Percentiles rank a stretch among this genome's conserved stretches.
Evolutionary conservation across 2,888 invertebrate genomes (phyloP).

Genomic region (Ligdia adustata): DNA sequence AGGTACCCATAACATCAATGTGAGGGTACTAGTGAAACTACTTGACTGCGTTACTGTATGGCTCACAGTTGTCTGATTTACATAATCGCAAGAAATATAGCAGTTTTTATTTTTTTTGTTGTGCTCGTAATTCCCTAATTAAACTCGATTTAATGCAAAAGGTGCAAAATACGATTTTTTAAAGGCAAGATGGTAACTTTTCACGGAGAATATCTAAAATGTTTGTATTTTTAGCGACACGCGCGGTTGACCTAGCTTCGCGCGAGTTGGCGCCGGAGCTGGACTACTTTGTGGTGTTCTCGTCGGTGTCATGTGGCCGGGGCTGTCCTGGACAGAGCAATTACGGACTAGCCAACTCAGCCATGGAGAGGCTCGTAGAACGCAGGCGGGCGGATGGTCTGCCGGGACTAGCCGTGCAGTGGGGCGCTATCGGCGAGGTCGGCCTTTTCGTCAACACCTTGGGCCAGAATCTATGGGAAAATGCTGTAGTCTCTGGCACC

Average conservation of each 20-base stretch:
- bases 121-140: too few species aligned
- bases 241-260: conserved; percentile 91
- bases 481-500: conserved; percentile 97
- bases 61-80: too few species aligned
- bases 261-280: conserved; percentile 90
- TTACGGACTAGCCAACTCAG: conserved; percentile 95
- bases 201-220: too few species aligned
- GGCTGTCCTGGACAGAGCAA: conserved; percentile 96
- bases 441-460: conserved; percentile 94
- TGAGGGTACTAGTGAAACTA: too few species aligned
- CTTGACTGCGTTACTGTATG: too few species aligned
- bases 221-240: too few species aligned
- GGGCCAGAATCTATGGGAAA: conserved; percentile 95
- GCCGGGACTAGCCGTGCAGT: conserved; percentile 93
- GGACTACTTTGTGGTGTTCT: conserved; percentile 96
- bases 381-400: conserved; percentile 86
- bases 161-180: too few species aligned
- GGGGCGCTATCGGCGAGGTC: conserved; percentile 97
- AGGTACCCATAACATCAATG: too few species aligned
- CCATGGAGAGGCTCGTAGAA: conserved; percentile 95
- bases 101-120: too few species aligned
- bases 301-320: conserved; percentile 95
- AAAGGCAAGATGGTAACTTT: too few species aligned
- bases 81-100: too few species aligned
- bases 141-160: too few species aligned